These are phyloP conservation scores for Apamea sordens DNA, from an alignment of 2,888 invertebrate species.

Conservation along the genomic window DNA sequence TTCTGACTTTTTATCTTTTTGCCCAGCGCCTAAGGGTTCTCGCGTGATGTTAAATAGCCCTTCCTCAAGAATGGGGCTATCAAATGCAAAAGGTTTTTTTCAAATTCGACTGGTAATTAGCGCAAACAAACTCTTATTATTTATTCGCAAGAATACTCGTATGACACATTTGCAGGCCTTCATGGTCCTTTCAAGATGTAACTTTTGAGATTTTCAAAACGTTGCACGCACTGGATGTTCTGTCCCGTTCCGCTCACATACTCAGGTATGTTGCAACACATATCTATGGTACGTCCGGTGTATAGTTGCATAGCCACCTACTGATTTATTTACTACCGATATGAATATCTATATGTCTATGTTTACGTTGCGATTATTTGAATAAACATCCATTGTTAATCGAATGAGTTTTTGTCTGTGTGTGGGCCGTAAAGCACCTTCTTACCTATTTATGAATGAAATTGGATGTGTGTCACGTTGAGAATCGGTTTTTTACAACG, in stretches of 20 bases:
- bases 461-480: conserved; percentile 1
- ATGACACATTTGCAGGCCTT: neutral
- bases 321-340: conserved; percentile 46
- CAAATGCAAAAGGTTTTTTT: too few species aligned
- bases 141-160: neutral
- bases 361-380: conserved; percentile 54
- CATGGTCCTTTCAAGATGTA: neutral
- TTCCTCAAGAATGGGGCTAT: too few species aligned
- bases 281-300: conserved; percentile 57
- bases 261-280: conserved; percentile 52
- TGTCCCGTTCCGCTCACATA: neutral
- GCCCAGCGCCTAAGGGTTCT: too few species aligned
- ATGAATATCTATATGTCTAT: neutral
- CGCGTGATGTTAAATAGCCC: too few species aligned
- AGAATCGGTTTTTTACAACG: neutral
- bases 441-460: conserved; percentile 29
- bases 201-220: neutral
- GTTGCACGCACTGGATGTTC: conserved; percentile 19
- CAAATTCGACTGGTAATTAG: too few species aligned
- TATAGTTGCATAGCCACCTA: conserved; percentile 47
- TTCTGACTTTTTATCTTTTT: too few species aligned
- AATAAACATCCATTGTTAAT: conserved; percentile 46
- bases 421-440: neutral
- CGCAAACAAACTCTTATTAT: too few species aligned
- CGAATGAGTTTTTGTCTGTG: conserved; percentile 4